A percentile compares a stretch with the other conserved stretches of the same genome.
phyloP scores from a whole-genome alignment of 2,888 invertebrate species.

The Amiota minor region DNA sequence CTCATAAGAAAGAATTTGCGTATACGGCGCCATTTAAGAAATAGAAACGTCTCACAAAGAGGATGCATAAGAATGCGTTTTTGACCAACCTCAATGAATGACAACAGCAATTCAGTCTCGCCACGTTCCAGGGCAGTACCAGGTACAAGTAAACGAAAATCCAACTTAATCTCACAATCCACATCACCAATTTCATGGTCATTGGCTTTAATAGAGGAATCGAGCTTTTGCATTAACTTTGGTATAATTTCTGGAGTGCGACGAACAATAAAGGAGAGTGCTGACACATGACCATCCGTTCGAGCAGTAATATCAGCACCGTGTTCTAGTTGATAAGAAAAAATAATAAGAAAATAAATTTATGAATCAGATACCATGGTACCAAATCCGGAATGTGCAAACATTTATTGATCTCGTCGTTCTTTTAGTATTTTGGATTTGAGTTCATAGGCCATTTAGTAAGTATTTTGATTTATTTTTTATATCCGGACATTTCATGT shows the following conservation, averaged over 20 bases:
- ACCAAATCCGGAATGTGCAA: too few relatives aligned
- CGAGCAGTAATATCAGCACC: conserved; percentile 87
- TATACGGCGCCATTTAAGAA: conserved; percentile 87
- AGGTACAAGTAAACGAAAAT: conserved; percentile 79
- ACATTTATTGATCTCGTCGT: too few relatives aligned
- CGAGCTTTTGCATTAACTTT: conserved; percentile 81
- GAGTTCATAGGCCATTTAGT: too few relatives aligned
- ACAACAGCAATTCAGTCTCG: conserved; percentile 81
- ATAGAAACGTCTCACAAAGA: conserved; percentile 87
- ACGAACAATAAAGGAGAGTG: conserved; percentile 86
- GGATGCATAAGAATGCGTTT: conserved; percentile 87
- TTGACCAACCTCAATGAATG: conserved; percentile 86
- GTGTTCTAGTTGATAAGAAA: conserved; percentile 75
- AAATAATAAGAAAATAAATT: not conserved
- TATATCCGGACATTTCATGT: not conserved
- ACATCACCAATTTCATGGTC: conserved; percentile 90
- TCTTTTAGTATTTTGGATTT: not conserved
- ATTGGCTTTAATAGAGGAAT: conserved; percentile 83
- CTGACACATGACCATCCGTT: conserved; percentile 87
- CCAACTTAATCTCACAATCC: conserved; percentile 85
- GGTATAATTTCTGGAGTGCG: conserved; percentile 88
- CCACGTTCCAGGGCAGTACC: conserved; percentile 75
- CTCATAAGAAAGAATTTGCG: conserved; percentile 87
- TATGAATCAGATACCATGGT: too few relatives aligned
- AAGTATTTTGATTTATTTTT: not conserved